phyloP scores from a whole-genome alignment of 2,113 vertebrate species.

The Ia io region DNA sequence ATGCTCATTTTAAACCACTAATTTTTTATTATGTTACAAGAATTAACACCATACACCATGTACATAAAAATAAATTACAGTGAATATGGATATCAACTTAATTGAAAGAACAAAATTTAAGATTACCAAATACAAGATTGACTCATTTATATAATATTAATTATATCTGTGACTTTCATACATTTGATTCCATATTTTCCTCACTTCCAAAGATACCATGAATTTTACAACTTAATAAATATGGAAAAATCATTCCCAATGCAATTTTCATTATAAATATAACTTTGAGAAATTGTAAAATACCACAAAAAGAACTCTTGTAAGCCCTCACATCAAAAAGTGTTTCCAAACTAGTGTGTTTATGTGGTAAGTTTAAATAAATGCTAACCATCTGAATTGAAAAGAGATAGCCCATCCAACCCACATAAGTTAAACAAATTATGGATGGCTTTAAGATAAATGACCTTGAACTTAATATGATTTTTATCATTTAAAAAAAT shows the following conservation, averaged over 20 bases:
- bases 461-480: neutral
- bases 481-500: neutral
- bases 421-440: neutral
- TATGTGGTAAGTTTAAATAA: neutral
- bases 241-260: neutral
- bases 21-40: neutral
- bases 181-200: neutral
- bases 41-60: neutral
- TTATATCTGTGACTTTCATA: neutral
- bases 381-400: neutral
- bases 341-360: neutral
- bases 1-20: neutral
- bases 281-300: neutral
- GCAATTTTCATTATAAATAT: neutral
- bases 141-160: neutral
- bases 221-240: neutral
- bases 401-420: neutral
- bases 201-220: neutral
- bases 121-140: neutral
- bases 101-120: neutral
- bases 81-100: neutral
- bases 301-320: neutral
- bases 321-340: neutral
- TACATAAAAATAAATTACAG: neutral
- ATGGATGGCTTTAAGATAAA: neutral